A percentile compares a stretch with the other conserved stretches of the same genome.
These are phyloP conservation scores for Glossosoma conforme DNA, from an alignment of 1,140 invertebrate genomes.

Conservation along the genomic window DNA sequence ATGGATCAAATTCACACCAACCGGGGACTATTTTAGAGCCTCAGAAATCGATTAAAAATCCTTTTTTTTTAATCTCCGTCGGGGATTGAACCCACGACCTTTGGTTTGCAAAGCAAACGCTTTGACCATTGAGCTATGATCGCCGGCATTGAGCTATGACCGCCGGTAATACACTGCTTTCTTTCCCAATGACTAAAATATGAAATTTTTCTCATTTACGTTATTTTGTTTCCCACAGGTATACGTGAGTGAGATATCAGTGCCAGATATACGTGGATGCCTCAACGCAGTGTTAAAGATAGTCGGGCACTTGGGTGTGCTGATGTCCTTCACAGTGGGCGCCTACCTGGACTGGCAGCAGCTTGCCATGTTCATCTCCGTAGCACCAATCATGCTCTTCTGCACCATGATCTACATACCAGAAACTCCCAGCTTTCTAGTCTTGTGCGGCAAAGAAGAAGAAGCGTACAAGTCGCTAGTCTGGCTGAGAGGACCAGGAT, in stretches of 20 bases:
- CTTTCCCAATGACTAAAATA: background rate
- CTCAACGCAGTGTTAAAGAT: constrained; percentile 84
- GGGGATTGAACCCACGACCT: too few species aligned
- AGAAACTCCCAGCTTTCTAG: constrained; percentile 65
- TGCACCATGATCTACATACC: constrained; percentile 58
- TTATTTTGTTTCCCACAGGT: constrained; percentile 53
- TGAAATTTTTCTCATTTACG: constrained; percentile 14
- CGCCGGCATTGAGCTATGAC: too few species aligned
- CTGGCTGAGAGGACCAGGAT: constrained; percentile 70
- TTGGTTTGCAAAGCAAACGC: too few species aligned
- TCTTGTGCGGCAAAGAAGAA: constrained; percentile 57
- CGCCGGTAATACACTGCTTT: too few species aligned
- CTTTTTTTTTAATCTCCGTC: too few species aligned
- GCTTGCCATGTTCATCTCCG: constrained; percentile 70
- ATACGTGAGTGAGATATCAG: constrained; percentile 90
- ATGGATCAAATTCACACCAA: too few species aligned
- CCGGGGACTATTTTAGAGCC: too few species aligned
- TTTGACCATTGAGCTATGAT: too few species aligned
- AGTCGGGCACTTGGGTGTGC: constrained; percentile 76
- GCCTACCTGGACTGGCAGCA: constrained; percentile 81
- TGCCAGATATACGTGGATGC: constrained; percentile 79
- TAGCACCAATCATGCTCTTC: constrained; percentile 59
- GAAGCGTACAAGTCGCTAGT: constrained; percentile 69
- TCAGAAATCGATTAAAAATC: too few species aligned
- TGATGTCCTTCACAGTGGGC: constrained; percentile 78